phyloP scores from a whole-genome alignment of 2,113 vertebrate genomes.

The Coptodon rendalli region DNA sequence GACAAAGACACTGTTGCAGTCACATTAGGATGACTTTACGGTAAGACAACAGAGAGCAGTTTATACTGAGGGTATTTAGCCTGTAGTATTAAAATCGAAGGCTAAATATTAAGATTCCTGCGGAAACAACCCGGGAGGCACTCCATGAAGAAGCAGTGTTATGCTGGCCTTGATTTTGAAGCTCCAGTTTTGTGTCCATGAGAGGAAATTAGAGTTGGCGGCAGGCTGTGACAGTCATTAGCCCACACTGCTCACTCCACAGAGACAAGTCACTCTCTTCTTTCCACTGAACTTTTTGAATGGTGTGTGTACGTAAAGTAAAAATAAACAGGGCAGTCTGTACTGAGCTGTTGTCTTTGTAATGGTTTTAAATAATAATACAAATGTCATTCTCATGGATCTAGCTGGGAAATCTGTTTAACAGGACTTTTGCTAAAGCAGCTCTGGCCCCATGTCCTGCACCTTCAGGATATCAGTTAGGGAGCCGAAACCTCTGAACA shows the following conservation, averaged over 20 bases:
- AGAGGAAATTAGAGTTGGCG: not conserved
- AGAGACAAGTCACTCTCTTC: not conserved
- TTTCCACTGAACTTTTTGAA: not conserved
- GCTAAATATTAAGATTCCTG: not conserved
- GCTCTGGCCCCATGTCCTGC: not conserved
- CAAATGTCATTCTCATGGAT: not conserved
- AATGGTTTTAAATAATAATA: not conserved
- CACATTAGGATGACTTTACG: not conserved
- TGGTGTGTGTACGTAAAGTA: accelerated
- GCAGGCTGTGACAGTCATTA: not conserved
- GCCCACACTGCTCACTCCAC: not conserved
- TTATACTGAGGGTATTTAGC: accelerated
- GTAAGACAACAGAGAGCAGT: accelerated
- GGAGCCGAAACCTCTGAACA: not conserved
- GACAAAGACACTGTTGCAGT: not conserved
- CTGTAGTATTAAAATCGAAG: accelerated
- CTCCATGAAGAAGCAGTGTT: accelerated
- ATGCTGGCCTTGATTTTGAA: not conserved
- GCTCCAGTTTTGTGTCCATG: not conserved
- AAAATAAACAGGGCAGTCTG: not conserved
- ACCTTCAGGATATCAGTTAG: not conserved
- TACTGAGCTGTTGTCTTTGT: not conserved
- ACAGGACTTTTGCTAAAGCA: not conserved
- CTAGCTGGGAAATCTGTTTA: not conserved
- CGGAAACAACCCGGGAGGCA: accelerated